Evolutionary conservation across 2,888 invertebrate genomes (phyloP).

Genomic region (Schrankia costaestrigalis): DNA sequence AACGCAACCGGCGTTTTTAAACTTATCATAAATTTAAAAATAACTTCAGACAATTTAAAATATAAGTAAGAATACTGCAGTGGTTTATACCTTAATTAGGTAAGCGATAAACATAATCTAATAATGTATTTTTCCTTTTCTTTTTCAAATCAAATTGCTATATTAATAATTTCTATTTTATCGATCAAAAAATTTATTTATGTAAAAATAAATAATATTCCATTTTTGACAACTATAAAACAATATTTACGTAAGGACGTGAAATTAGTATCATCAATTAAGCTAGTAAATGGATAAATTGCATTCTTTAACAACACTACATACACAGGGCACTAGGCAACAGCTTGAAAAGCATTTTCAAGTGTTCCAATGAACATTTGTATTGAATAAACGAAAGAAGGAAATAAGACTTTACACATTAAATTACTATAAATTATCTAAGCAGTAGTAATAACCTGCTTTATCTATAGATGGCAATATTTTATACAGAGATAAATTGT

Average conservation of each 20-base stretch:
- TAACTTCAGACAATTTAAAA: background rate
- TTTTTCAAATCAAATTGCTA: too few species aligned
- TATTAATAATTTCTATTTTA: too few species aligned
- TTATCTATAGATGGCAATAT: conserved; percentile 5
- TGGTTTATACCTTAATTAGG: background rate
- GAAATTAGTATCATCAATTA: too few species aligned
- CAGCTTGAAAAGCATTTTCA: background rate
- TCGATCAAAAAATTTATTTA: too few species aligned
- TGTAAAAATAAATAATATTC: too few species aligned
- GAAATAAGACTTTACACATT: background rate
- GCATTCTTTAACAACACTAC: too few species aligned
- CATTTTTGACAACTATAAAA: too few species aligned
- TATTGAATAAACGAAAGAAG: background rate
- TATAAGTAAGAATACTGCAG: too few species aligned
- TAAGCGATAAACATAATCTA: background rate
- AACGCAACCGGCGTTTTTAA: conserved; percentile 5
- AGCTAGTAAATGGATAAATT: too few species aligned
- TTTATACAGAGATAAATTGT: conserved; percentile 13
- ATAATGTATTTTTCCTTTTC: too few species aligned
- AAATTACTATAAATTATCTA: background rate
- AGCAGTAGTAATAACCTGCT: background rate
- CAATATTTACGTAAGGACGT: too few species aligned
- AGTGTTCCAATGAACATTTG: background rate
- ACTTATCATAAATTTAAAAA: conserved; percentile 7
- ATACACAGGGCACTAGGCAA: background rate